Base-by-base conservation (phyloP, 2,888 invertebrate genomes). In the Lagria hirta region DNA sequence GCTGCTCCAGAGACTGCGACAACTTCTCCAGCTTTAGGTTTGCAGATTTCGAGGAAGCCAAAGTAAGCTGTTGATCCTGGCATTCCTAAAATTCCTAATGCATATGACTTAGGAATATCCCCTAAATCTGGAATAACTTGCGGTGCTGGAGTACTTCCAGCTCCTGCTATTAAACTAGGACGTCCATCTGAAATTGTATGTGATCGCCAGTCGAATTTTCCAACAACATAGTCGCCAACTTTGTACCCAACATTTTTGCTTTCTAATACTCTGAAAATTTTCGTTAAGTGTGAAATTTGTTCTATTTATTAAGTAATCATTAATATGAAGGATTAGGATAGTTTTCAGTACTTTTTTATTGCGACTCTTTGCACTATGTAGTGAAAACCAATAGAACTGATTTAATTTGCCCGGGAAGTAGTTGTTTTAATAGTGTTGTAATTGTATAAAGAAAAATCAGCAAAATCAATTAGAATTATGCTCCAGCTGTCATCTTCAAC, bases 41-140 rank as follows among this genome's bases (percentile, higher is more conserved):
- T 68, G 51, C 85, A 86, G 44, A 85, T 72, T 51, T 86, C 83
- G 49, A 81, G 66, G n/a, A 87, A 70, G 1, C 87, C 88, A 69
- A 86, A 86, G 60, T 84, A 83, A 0, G 86, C 85, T 2, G 86
- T 84, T 53, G 79, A 86, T 84, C 85, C 86, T 26, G 86, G 82
- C 83, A 84, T 84, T 55, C 86, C 86, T 26, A 85, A 68, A 28
- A 79, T 65, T 35, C 86, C 86, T 11, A 86, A 66, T n/a, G 73
- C 78, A 34, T 83, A 71, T 0, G 86, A 86, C 4, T 75, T 53
- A 1, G 85, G 77, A 41, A 83, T 66, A 15, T 76, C 70, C 20
- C 74, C 76, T 20, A 83, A 63, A 51, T 84, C 78, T 3, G 47
- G 37, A 3, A 37, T 12, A 10, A 42, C 8, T 10, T 37, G 37